Conservation (phyloP, 2,797 vertebrate species). For the Acanthurus tractus region DNA sequence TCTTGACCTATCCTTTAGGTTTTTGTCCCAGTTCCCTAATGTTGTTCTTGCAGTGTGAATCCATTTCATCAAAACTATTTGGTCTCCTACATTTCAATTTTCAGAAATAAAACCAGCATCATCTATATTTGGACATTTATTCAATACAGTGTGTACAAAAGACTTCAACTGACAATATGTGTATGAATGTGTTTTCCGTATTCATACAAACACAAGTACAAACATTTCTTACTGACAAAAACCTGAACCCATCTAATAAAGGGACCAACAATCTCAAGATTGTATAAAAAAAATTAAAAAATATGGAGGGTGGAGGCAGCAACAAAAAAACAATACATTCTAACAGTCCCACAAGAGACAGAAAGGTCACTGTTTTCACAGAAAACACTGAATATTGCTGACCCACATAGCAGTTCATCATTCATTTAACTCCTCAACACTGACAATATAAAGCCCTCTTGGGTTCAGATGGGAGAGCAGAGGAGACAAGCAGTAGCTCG, state of each 20-base stretch:
- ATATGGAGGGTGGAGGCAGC: conserved; percentile 34
- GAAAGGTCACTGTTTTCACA: conserved; percentile 91
- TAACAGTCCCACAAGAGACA: conserved; percentile 88
- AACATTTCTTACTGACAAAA: conserved; percentile 68
- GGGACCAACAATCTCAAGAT: conserved; percentile 51
- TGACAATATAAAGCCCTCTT: conserved; percentile 37
- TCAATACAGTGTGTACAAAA: conserved; percentile 86
- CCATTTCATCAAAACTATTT: not conserved
- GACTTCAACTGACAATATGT: conserved; percentile 71
- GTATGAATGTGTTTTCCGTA: conserved; percentile 58
- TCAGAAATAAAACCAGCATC: not conserved
- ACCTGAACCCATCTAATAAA: conserved; percentile 56
- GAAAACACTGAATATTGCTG: conserved; percentile 89
- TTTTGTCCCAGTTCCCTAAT: not conserved
- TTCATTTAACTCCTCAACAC: conserved; percentile 64
- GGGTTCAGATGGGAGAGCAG: conserved; percentile 10
- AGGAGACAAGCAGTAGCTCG: conserved; percentile 19
- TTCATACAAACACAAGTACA: conserved; percentile 67
- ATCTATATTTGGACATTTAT: conserved; percentile 83
- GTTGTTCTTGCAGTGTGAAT: not conserved
- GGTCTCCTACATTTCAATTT: not conserved
- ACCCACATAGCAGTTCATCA: conserved; percentile 60
- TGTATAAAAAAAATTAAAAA: conserved; percentile 80
- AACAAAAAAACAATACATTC: conserved; percentile 62
- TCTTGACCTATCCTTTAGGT: not conserved